Conservation (phyloP, 2,888 invertebrate genomes). For the Volucella bombylans region DNA sequence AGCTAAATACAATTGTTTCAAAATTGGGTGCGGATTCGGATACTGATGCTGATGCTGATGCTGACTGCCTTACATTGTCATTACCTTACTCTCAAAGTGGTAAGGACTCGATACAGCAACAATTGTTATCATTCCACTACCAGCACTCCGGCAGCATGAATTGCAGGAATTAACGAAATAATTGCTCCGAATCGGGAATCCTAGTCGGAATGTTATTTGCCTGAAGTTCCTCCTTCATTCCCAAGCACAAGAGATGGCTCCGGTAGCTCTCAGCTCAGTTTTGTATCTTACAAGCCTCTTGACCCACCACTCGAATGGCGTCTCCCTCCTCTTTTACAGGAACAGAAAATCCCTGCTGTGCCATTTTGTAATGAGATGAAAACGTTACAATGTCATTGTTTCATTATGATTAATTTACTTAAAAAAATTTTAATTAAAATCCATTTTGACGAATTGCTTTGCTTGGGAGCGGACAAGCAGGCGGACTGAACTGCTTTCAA, state of each 20-base stretch:
- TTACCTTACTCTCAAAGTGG: background rate
- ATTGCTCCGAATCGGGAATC: slow-evolving; percentile 60
- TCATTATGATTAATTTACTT: slow-evolving; percentile 71
- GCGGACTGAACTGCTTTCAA: background rate
- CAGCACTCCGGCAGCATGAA: slow-evolving; percentile 5
- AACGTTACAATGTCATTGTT: slow-evolving; percentile 67
- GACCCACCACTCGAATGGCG: too few relatives aligned
- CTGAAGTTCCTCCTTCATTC: slow-evolving; percentile 6
- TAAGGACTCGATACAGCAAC: slow-evolving; percentile 30
- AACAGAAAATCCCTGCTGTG: slow-evolving; percentile 47
- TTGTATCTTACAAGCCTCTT: too few relatives aligned
- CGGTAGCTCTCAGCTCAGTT: too few relatives aligned
- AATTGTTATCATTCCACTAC: slow-evolving; percentile 51
- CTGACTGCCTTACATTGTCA: slow-evolving; percentile 24
- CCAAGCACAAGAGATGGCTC: background rate
- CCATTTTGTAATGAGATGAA: slow-evolving; percentile 67
- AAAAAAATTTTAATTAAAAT: slow-evolving; percentile 65
- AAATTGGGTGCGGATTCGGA: slow-evolving; percentile 12
- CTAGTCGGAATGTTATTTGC: slow-evolving; percentile 45
- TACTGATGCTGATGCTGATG: slow-evolving; percentile 12
- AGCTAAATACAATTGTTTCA: slow-evolving; percentile 47
- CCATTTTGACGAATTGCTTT: slow-evolving; percentile 69
- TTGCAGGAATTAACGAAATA: slow-evolving; percentile 54
- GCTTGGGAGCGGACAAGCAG: slow-evolving; percentile 1
- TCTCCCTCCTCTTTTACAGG: background rate